Conservation (phyloP, 2,888 invertebrate species). For the Epicampocera succincta region DNA sequence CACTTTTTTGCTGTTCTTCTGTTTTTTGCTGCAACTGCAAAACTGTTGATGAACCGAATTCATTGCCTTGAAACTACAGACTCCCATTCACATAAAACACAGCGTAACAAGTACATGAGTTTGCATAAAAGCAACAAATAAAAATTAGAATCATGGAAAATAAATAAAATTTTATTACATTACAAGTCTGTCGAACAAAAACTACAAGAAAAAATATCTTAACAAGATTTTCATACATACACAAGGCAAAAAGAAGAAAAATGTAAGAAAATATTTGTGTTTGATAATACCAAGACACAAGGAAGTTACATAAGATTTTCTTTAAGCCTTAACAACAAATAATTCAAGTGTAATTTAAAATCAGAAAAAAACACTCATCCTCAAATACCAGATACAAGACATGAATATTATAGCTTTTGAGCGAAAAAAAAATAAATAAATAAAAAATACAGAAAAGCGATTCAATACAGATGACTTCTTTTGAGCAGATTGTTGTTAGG, state of each 20-base stretch:
- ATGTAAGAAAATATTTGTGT: conserved; percentile 46
- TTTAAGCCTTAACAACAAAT: conserved; percentile 29
- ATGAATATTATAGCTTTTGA: conserved; percentile 63
- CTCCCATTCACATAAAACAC: not conserved
- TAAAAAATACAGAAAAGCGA: not conserved
- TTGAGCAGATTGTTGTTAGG: conserved; percentile 27
- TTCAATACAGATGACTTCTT: conserved; percentile 12
- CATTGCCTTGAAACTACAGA: not conserved
- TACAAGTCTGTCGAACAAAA: conserved; percentile 25
- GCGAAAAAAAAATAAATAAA: conserved; percentile 28
- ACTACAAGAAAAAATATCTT: conserved; percentile 16
- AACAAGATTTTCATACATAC: conserved; percentile 49
- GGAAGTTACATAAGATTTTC: conserved; percentile 58
- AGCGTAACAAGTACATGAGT: conserved; percentile 15
- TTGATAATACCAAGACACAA: conserved; percentile 36
- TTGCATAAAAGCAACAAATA: conserved; percentile 33
- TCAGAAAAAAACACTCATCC: conserved; percentile 36
- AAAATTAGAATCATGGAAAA: conserved; percentile 60
- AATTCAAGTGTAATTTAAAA: conserved; percentile 26
- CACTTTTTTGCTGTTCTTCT: not conserved
- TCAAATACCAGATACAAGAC: conserved; percentile 55
- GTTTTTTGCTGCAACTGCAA: not conserved
- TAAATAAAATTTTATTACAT: conserved; percentile 65
- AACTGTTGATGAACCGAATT: not conserved
- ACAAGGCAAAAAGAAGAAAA: too few species aligned